These are phyloP conservation scores for Nyctibius bracteatus DNA, from an alignment of 2,113 vertebrate species.

Conservation along the genomic window DNA sequence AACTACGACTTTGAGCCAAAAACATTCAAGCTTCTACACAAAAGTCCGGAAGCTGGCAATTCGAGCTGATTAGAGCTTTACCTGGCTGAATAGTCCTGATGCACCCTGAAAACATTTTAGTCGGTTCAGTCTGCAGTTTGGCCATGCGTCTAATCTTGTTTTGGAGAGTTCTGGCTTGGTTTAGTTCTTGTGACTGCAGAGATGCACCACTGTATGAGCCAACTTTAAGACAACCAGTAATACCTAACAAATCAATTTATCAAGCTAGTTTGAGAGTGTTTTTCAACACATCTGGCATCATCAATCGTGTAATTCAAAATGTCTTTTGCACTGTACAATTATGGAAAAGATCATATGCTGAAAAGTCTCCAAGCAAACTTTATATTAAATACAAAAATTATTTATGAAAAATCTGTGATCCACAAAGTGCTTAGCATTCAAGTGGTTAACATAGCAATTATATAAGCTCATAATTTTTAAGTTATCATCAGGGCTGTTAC, in stretches of 20 bases:
- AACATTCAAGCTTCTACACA: conserved; percentile 16
- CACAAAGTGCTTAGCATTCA: conserved; percentile 84
- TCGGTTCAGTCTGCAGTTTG: conserved; percentile 33
- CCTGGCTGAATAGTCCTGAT: conserved; percentile 43
- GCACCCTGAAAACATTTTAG: not conserved
- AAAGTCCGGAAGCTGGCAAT: conserved; percentile 47
- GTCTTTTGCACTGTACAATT: conserved; percentile 79
- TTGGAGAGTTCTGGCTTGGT: conserved; percentile 64
- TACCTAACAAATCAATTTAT: not conserved
- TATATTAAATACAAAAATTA: conserved; percentile 83
- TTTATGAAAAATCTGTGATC: conserved; percentile 82
- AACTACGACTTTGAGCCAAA: conserved; percentile 34
- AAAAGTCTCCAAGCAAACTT: conserved; percentile 81
- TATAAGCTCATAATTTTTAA: conserved; percentile 68
- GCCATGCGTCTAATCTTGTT: conserved; percentile 51
- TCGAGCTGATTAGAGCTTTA: conserved; percentile 64
- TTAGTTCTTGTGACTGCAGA: conserved; percentile 43
- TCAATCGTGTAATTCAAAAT: conserved; percentile 68
- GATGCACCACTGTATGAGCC: conserved; percentile 13
- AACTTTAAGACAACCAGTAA: conserved; percentile 32
- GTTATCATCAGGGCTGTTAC: conserved; percentile 74
- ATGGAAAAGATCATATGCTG: conserved; percentile 80
- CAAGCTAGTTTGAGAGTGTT: conserved; percentile 51
- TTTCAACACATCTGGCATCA: conserved; percentile 54
- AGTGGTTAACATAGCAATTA: conserved; percentile 73